Evolutionary conservation across 2,888 invertebrate species (phyloP), one percentile per base, ranked within the genome.

Genomic region (Aplocera efformata): DNA sequence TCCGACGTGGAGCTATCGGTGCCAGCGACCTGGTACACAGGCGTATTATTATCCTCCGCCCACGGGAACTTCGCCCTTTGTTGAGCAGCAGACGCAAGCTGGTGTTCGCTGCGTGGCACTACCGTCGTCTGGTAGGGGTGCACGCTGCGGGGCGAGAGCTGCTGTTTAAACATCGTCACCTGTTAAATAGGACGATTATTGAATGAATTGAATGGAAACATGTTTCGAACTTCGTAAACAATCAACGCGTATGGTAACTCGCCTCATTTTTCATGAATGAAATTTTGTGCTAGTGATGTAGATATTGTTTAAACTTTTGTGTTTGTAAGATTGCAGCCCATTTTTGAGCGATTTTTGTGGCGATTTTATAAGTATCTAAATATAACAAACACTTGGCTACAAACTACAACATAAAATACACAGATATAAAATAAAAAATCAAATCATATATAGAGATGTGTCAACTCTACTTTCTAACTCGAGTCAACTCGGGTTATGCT

Each of bases 1-100:
- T 89, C 89, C 0, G 89, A 88, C 9, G 80, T 79, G n/a, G 88
- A 88, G 53, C 89, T 88, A 34, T 89, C 88, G 1, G 88, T 86
- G 5, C 81, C 85, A 23, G 84, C 64, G 22, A 79, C 75, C 51
- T 85, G 86, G 50, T 83, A 84, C 6, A 79, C 69, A 10, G 80
- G 76, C 3, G 77, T 54, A 47, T 76, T 80, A 26, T 74, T 72
- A 51, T 84, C 81, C 32, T 86, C 88, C 28, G 74, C 72, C 89
- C 89, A 89, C 29, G 89, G 89, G 55, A 72, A 88, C 62, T 88
- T 88, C 1, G 77, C 72, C 54, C 89, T 77, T 70, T 88, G 84
- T 71, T 85, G 80, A 7, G 80, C 64, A 10, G 88, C 86, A n/a
- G 80, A 71, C 17, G 70, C 66, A 42, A 82, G 74, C 50, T 89